Percentiles rank a stretch among this genome's conserved stretches.
These are phyloP conservation scores for Spodoptera litura DNA, from an alignment of 1,140 invertebrate species.

Conservation along the genomic window DNA sequence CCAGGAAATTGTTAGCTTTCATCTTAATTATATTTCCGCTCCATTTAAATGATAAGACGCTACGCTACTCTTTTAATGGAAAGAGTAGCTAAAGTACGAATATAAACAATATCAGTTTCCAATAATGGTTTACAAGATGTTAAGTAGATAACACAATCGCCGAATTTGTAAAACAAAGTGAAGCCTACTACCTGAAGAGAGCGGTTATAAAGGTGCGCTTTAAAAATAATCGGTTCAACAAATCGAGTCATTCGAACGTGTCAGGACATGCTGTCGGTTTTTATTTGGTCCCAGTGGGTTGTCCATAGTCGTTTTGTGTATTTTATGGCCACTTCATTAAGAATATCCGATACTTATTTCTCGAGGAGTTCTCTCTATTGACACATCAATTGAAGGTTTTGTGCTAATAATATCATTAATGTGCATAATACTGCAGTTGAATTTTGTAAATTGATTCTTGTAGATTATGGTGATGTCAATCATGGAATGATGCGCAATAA, in stretches of 20 bases:
- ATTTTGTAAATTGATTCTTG: slow-evolving; percentile 8
- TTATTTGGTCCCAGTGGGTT: slow-evolving; percentile 72
- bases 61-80: not conserved
- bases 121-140: slow-evolving; percentile 34
- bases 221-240: slow-evolving; percentile 78
- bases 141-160: slow-evolving; percentile 53
- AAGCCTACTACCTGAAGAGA: slow-evolving; percentile 62
- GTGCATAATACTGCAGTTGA: not conserved
- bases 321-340: slow-evolving; percentile 81
- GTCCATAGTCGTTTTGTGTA: slow-evolving; percentile 76
- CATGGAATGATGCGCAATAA: not conserved
- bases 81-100: not conserved
- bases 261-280: slow-evolving; percentile 76
- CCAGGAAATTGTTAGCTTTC: slow-evolving; percentile 32
- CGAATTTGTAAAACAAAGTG: slow-evolving; percentile 74
- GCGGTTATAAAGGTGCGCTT: slow-evolving; percentile 64
- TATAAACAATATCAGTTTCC: slow-evolving; percentile 23
- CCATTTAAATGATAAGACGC: not conserved
- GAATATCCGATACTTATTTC: slow-evolving; percentile 65
- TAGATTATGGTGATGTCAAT: not conserved
- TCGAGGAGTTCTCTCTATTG: slow-evolving; percentile 68
- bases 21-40: slow-evolving; percentile 36
- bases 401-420: not conserved
- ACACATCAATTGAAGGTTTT: slow-evolving; percentile 63
- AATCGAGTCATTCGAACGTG: slow-evolving; percentile 79